Conservation (phyloP, 2,797 vertebrate species). For the Protosalanx chinensis region DNA sequence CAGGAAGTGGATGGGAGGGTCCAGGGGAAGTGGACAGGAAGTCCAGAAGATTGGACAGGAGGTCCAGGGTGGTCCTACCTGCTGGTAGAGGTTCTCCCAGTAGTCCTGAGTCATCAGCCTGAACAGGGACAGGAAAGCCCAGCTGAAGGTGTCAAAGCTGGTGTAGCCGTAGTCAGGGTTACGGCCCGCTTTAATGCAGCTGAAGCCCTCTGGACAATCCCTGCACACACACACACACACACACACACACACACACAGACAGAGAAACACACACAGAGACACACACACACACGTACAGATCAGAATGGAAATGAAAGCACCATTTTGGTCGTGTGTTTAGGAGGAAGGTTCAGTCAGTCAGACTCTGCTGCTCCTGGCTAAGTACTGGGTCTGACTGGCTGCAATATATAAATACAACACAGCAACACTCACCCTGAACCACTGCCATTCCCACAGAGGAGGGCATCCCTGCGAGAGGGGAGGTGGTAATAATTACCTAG, state of each 20-base stretch:
- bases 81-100: slow-evolving; percentile 98
- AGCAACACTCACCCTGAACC: slow-evolving; percentile 86
- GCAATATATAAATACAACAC: slow-evolving; percentile 55
- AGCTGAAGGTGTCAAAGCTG: slow-evolving; percentile 95
- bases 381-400: slow-evolving; percentile 49
- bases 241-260: not conserved
- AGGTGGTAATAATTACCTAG: slow-evolving; percentile 89
- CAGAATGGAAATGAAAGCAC: no score
- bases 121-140: slow-evolving; percentile 97
- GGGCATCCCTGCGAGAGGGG: slow-evolving; percentile 87
- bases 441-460: slow-evolving; percentile 92
- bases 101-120: slow-evolving; percentile 98
- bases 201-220: slow-evolving; percentile 90
- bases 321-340: not conserved
- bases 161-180: slow-evolving; percentile 97
- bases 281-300: not conserved
- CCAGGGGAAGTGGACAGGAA: no score
- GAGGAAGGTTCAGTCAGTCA: not conserved
- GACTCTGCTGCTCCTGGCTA: slow-evolving; percentile 25
- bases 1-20: no score
- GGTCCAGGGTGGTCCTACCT: slow-evolving; percentile 67
- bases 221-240: slow-evolving; percentile 58
- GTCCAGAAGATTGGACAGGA: no score
- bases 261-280: not conserved
- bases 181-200: slow-evolving; percentile 87